Conservation (phyloP, 2,797 vertebrate genomes). For the Aulostomus chinensis region DNA sequence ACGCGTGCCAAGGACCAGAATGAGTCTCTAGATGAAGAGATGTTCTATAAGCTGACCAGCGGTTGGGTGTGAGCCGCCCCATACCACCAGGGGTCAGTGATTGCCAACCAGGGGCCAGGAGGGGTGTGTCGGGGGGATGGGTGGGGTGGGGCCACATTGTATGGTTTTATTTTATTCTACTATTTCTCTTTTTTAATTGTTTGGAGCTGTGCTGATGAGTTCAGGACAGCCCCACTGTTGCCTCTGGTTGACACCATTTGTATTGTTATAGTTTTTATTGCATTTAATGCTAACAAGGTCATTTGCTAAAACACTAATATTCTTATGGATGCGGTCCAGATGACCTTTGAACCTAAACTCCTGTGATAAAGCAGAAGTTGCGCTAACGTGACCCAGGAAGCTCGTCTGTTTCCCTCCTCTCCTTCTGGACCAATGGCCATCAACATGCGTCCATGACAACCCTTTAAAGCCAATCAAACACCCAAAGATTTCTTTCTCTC, state of each 20-base stretch:
- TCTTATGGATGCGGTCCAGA: constrained; percentile 43
- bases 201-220: constrained; percentile 56
- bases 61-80: constrained; percentile 90
- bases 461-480: constrained; percentile 46
- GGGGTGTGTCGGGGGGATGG: constrained; percentile 16
- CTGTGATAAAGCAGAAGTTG: constrained; percentile 41
- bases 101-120: constrained; percentile 56
- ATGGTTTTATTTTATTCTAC: constrained; percentile 60
- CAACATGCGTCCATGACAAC: constrained; percentile 50
- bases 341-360: constrained; percentile 41
- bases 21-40: constrained; percentile 97
- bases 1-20: constrained; percentile 98
- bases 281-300: constrained; percentile 50
- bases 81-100: constrained; percentile 7
- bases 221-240: constrained; percentile 42
- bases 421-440: constrained; percentile 38
- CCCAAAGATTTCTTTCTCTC: constrained; percentile 50
- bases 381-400: constrained; percentile 10
- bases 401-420: constrained; percentile 33
- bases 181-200: constrained; percentile 53
- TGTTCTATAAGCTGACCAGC: constrained; percentile 99
- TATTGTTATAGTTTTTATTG: constrained; percentile 35
- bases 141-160: constrained; percentile 15
- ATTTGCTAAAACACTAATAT: constrained; percentile 61
- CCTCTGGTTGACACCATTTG: constrained; percentile 53